A percentile compares a stretch with the other conserved stretches of the same genome.
phyloP scores from a whole-genome alignment of 2,888 invertebrate species.

The Colletes collaris region DNA sequence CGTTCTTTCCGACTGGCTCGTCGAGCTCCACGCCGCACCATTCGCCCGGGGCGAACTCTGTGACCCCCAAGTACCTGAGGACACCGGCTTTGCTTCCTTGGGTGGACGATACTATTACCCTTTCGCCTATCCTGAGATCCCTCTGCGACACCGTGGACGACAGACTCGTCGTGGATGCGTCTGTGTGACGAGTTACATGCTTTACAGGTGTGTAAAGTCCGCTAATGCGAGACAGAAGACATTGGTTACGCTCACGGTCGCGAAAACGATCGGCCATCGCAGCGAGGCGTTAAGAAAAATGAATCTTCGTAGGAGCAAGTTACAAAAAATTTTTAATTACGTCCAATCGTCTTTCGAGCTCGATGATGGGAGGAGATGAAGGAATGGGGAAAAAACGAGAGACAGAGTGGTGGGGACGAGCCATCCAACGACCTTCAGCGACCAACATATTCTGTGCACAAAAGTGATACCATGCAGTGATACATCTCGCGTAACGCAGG shows the following conservation, averaged over 20 bases:
- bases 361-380: background rate
- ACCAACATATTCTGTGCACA: background rate
- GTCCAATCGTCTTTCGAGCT: too few relatives aligned
- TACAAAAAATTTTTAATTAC: too few relatives aligned
- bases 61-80: slow-evolving; percentile 92
- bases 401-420: too few relatives aligned
- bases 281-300: too few relatives aligned
- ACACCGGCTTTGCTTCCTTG: slow-evolving; percentile 95
- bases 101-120: slow-evolving; percentile 94
- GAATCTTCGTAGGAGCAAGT: too few relatives aligned
- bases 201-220: background rate
- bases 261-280: too few relatives aligned
- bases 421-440: background rate
- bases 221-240: background rate
- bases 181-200: slow-evolving; percentile 75
- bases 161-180: slow-evolving; percentile 84
- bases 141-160: slow-evolving; percentile 82
- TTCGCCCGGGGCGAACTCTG: slow-evolving; percentile 95
- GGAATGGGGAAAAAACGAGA: background rate
- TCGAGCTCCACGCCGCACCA: slow-evolving; percentile 99
- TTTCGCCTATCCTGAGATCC: slow-evolving; percentile 93
- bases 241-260: background rate
- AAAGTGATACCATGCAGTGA: too few relatives aligned
- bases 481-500: background rate
- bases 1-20: slow-evolving; percentile 97